These are phyloP conservation scores for Lerista edwardsae DNA, from an alignment of 2,797 vertebrate species.

Conservation along the genomic window DNA sequence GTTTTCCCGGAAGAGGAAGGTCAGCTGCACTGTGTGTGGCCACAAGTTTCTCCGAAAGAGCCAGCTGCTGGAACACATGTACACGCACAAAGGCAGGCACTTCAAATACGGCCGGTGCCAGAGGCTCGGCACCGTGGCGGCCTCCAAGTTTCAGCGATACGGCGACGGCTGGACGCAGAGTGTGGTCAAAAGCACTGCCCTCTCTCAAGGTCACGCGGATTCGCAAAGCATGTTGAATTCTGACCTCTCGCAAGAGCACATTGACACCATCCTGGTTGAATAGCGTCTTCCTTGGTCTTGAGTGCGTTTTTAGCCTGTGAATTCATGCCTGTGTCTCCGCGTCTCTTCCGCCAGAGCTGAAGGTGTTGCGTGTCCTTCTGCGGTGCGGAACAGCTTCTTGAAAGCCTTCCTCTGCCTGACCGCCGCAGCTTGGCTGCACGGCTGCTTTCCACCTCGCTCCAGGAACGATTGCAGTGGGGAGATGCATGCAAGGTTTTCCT, in stretches of 20 bases:
- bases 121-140: constrained; percentile 81
- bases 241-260: constrained; percentile 87
- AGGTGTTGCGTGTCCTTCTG: constrained; percentile 32
- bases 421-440: neutral
- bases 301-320: constrained; percentile 27
- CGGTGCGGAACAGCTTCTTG: neutral
- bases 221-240: constrained; percentile 89
- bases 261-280: constrained; percentile 86
- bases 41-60: constrained; percentile 89
- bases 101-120: constrained; percentile 85
- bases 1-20: constrained; percentile 91
- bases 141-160: constrained; percentile 81
- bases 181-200: constrained; percentile 74
- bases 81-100: constrained; percentile 88
- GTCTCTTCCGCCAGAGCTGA: constrained; percentile 21
- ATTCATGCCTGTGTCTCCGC: constrained; percentile 21
- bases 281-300: constrained; percentile 62
- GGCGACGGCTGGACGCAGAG: constrained; percentile 76
- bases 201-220: constrained; percentile 86
- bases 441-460: neutral
- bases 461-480: neutral
- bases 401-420: neutral
- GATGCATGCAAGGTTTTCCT: neutral
- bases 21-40: constrained; percentile 90
- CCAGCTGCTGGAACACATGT: constrained; percentile 95